A percentile compares a stretch with the other conserved stretches of the same genome.
Conservation (phyloP, 1,140 invertebrate genomes). For the Bombus balteatus region DNA sequence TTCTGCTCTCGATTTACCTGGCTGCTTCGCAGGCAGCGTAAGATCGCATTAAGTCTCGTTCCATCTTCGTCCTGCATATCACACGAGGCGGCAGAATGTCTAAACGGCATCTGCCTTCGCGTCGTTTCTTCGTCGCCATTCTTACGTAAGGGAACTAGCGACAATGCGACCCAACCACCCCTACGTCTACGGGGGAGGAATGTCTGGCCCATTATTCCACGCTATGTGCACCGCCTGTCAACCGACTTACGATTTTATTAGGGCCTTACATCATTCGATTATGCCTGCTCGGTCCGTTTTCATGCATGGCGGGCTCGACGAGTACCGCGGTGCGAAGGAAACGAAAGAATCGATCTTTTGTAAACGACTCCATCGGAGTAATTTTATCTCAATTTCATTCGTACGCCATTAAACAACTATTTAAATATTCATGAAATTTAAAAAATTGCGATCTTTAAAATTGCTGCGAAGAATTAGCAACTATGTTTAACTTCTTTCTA, state of each 20-base stretch:
- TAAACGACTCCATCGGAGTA: background rate
- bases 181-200: conserved; percentile 78
- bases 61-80: conserved; percentile 65
- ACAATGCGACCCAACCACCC: conserved; percentile 67
- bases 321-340: background rate
- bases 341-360: background rate
- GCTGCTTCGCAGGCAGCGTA: conserved; percentile 13
- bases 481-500: background rate
- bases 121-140: conserved; percentile 73
- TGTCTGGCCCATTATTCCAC: conserved; percentile 67
- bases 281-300: conserved; percentile 63
- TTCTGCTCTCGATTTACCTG: conserved; percentile 53
- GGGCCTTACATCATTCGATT: conserved; percentile 81
- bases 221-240: conserved; percentile 75
- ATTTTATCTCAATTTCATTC: background rate
- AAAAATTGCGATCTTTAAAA: background rate
- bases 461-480: background rate
- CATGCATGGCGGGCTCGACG: conserved; percentile 38
- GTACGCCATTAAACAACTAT: background rate
- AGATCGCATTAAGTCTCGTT: conserved; percentile 76
- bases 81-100: conserved; percentile 64
- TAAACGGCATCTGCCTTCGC: conserved; percentile 78
- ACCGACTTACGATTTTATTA: conserved; percentile 83
- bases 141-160: conserved; percentile 69
- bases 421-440: background rate